Base-by-base conservation (phyloP, 2,113 vertebrate genomes). In the Oncorhynchus kisutch region DNA sequence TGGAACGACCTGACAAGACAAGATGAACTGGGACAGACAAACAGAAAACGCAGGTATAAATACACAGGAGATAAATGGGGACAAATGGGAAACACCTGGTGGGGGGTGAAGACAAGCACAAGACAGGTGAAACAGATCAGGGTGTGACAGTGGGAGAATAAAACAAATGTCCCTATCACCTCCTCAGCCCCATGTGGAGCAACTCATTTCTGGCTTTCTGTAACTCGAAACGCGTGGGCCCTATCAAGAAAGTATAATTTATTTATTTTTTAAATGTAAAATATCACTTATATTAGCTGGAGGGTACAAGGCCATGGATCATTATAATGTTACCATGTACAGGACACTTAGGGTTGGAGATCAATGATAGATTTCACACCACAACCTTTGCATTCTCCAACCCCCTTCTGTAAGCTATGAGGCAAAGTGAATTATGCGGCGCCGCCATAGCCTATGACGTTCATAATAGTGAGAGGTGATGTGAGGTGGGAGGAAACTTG, bases 341-440 rank as follows among this genome's bases (percentile, higher is more conserved):
- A 87, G 84, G 80, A 89, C 88, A 82, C 80, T 75, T 70, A 71
- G 20, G 81, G 87, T 20, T 81, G 79, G 71, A 70, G 81, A 90
- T 91, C 85, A 27, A 88, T 91, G 88, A 83, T 80, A 54, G 16
- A 54, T 54, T 54, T 14, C 1, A 18, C 51, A 18, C 51, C 3
- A 3, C 12, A 68, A 68, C 67, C 67, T 68, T 68, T 68, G 8
- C 67, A 29, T 68, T 68, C 7, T 29, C 70, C 18, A 66, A 65
- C 29, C 76, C 65, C 8, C 49, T 59, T 77, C 85, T 86, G 83
- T 88, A 90, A 89, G 88, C 81, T 76, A 88, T 82, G 77, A 87
- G 82, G 88, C 85, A 88, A 88, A 89, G 85, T 89, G 85, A 91
- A 89, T 91, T 86, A 86, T 84, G 82, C 86, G 76, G 83, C 85